Evolutionary conservation across 2,797 vertebrate genomes (phyloP).

Genomic region (Masticophis lateralis): DNA sequence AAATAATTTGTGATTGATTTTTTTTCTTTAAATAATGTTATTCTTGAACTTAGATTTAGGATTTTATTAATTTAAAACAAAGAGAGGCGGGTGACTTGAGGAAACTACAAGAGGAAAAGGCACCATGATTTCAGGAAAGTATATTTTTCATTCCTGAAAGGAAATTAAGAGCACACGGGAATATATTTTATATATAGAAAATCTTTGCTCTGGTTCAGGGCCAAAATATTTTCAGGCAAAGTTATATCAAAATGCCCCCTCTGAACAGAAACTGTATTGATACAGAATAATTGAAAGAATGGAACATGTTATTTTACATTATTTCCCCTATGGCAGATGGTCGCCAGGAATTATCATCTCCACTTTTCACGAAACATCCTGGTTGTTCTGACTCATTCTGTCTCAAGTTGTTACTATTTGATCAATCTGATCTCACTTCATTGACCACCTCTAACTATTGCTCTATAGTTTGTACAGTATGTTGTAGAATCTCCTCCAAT

Average conservation of each 20-base stretch:
- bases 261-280: not conserved
- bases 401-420: not conserved
- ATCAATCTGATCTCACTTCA: not conserved
- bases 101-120: constrained; percentile 76
- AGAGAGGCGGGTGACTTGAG: constrained; percentile 68
- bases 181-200: constrained; percentile 67
- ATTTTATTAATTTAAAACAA: constrained; percentile 78
- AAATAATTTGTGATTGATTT: constrained; percentile 78
- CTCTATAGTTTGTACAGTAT: not conserved
- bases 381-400: not conserved
- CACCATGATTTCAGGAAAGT: constrained; percentile 66
- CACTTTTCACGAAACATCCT: not conserved
- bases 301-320: not conserved
- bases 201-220: constrained; percentile 68
- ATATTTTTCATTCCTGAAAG: constrained; percentile 70
- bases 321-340: not conserved
- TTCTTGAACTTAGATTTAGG: constrained; percentile 72
- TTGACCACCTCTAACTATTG: not conserved
- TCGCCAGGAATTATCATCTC: not conserved
- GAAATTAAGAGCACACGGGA: constrained; percentile 69
- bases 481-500: not conserved
- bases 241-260: not conserved
- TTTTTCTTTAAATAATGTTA: constrained; percentile 63
- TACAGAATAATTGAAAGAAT: not conserved
- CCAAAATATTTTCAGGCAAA: constrained; percentile 67